Base-by-base conservation (phyloP, 2,888 invertebrate species). In the Panopea generosa region DNA sequence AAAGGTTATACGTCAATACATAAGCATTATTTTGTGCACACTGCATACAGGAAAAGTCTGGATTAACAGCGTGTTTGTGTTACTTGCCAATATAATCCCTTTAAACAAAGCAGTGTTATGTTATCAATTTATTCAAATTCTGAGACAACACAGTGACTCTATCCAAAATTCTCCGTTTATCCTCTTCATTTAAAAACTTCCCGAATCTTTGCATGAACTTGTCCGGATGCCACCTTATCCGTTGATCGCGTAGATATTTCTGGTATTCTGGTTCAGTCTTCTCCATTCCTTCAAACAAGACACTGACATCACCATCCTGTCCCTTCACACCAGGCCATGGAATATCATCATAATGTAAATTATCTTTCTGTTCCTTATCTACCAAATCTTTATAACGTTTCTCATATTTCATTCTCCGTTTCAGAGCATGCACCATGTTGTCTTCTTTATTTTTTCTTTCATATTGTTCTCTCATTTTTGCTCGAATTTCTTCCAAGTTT, bases 191-290 rank as follows among this genome's bases (percentile, higher is more conserved):
- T 14, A 91, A 66, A 45, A 74, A 61, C 20, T 77, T 66, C 1
- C 87, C 88, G 79, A 89, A 88, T 55, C 89, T 88, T 68, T 91
- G 91, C 47, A 84, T 49, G 70, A 91, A 91, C 69, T 90, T 88
- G 68, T 91, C 91, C 0, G 91, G 91, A 81, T 91, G 91, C 91
- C 91, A 91, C 2, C 88, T 71, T n/a, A 90, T 83, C 68, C 86
- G 87, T 71, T 90, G 89, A 26, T 86, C 83, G n/a, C 87, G 68
- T 6, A 90, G 61, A 70, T 86, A 88, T 57, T 88, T 89, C 75
- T 71, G 84, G 52, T 85, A 87, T 6, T 57, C 66, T 1, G 45
- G 43, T 47, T 69, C 57, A 6, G 74, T 63, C 61, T 65, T 80
- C 49, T 87, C 81, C 26, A 87, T 52, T 47, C 85, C 88, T 59